Base-by-base conservation (phyloP, 2,888 invertebrate genomes). In the Cryptophagus acutangulus region DNA sequence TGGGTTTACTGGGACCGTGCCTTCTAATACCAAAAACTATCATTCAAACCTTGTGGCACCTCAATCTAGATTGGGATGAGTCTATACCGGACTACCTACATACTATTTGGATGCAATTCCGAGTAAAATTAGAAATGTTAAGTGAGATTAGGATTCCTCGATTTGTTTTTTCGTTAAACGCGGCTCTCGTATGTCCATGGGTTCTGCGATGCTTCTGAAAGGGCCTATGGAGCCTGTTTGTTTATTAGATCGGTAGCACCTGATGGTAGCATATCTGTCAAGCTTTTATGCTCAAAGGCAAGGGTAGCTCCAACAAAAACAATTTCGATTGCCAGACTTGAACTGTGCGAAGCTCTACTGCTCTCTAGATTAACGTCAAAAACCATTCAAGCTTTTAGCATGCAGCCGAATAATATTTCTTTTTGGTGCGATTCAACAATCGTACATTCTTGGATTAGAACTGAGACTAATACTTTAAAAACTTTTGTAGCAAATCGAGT, bases 231-330 rank as follows among this genome's bases (percentile, higher is more conserved):
- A 1, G 45, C 45, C 4, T 43, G 40, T 28, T 13, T 51, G 2
- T 55, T 45, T 33, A 14, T 47, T 3, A 12, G 44, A 13, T 28
- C 24, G 6, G n/a, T 41, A 6, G 41, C 44, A 33, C 2, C 8
- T 6, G 25, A 47, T 14, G 20, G 14, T 2, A 30, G 16, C 2
- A 25, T 43, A n/a, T 26, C 38, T 10, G 25, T 17, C 36, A 24
- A 25, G 18, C 13, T 62, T 16, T 17, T 61, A 6, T 51, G 49
- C 16, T 42, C 62, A 2, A 60, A 62, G 41, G 50, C 54, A 1
- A 40, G 55, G 5, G 54, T 62, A 6, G 55, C 61, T 4, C 55
- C 58, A 9, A n/a, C 58, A 8, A 58, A 58, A 37, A 37, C 24
- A 3, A 36, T 47, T 2, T 44, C 54, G 1, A 25, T 54, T 8